Evolutionary conservation across 2,888 invertebrate species (phyloP).

Genomic region (Eremobia ochroleuca): DNA sequence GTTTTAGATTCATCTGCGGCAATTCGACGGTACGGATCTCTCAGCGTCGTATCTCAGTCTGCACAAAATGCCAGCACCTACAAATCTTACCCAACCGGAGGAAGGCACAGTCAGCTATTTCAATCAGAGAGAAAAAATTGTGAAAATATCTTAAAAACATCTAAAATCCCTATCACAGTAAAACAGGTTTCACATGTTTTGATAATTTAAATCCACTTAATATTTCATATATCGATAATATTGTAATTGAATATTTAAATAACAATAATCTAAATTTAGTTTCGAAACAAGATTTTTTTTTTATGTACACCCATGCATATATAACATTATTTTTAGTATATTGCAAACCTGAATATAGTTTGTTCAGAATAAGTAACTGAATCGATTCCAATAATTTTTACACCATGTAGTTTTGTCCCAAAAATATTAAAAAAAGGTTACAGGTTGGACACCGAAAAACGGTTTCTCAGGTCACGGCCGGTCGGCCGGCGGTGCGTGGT

Average conservation of each 20-base stretch:
- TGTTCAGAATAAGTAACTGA: no score
- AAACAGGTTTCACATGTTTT: conserved; percentile 32
- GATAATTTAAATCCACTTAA: conserved; percentile 2
- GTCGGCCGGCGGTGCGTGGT: no score
- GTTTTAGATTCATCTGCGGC: conserved; percentile 93
- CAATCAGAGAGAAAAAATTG: conserved; percentile 84
- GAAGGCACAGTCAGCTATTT: conserved; percentile 87
- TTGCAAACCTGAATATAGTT: no score
- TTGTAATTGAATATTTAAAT: conserved; percentile 32
- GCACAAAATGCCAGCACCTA: conserved; percentile 79
- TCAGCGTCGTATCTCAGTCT: conserved; percentile 91
- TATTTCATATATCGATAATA: conserved; percentile 11
- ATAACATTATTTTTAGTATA: no score
- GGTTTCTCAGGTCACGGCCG: no score
- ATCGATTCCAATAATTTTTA: no score
- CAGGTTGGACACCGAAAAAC: no score
- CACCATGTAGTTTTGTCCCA: no score
- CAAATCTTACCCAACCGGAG: conserved; percentile 74
- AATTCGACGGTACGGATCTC: conserved; percentile 92
- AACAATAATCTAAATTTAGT: conserved; percentile 25
- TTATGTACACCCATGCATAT: conserved; percentile 17
- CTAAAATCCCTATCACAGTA: background rate
- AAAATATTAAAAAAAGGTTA: no score
- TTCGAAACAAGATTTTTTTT: conserved; percentile 16
- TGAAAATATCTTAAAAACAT: conserved; percentile 80